Base-by-base conservation (phyloP, 2,888 invertebrate species). In the Philonicus albiceps region DNA sequence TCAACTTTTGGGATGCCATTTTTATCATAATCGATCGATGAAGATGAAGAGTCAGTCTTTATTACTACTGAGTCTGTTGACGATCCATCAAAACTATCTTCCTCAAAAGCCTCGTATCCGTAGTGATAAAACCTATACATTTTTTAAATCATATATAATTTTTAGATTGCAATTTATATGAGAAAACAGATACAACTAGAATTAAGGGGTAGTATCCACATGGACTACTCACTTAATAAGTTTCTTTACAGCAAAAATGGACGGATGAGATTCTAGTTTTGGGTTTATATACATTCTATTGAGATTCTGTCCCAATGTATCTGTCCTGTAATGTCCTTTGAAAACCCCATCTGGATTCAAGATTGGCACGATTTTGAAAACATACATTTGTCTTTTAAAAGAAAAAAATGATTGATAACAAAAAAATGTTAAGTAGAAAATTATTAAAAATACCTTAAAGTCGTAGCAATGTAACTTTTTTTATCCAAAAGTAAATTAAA, bases 271-370 rank as follows among this genome's bases (percentile, higher is more conserved):
- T 0, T 92, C 91, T 64, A 95, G 92, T 72, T 95, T 95, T 0
- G 98, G 98, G 91, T 95, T 95, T 87, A 97, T 93, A 92, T 98
- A 98, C 74, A 97, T 95, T 89, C 98, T 93, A 92, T 98, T 98
- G 31, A 98, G 93, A 93, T 98, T 98, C 31, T 97, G 96, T 5
- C 98, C 98, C 85, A 96, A 93, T 0, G 96, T 96, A 92, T 98
- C 98, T 3, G 97, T 97, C 86, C 97, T 93, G 91, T 97, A 97
- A 91, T 97, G 96, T 0, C 98, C 98, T 86, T 95, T 93, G 8
- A 95, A 95, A 1, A 98, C 98, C 1, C 98, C 98, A 90, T 98
- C 98, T 0, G 98, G 98, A 93, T 98, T 98, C 88, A 98, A 92
- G 93, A 98, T 96, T 0, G 98, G 98, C 88, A 98, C 95, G 91